phyloP scores from a whole-genome alignment of 1,140 invertebrate genomes.

The Diuraphis noxia region DNA sequence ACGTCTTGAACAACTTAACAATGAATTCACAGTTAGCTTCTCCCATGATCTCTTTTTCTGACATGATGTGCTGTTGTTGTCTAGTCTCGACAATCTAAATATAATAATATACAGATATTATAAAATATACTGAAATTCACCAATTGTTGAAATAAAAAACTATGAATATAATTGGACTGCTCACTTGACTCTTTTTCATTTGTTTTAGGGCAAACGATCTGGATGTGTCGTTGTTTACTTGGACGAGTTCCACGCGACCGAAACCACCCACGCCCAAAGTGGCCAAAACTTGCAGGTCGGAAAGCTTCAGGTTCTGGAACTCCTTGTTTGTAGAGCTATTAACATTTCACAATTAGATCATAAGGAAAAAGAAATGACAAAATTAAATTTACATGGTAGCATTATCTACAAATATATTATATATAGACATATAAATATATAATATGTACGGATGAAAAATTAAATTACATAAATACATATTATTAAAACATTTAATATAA shows the following conservation, averaged over 20 bases:
- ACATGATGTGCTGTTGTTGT: constrained; percentile 99
- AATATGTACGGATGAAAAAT: background rate
- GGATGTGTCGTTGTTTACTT: constrained; percentile 77
- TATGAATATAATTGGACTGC: background rate
- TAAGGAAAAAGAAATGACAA: background rate
- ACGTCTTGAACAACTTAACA: constrained; percentile 94
- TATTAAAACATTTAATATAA: background rate
- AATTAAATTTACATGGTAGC: background rate
- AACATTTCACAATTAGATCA: constrained; percentile 48
- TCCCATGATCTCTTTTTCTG: constrained; percentile 98
- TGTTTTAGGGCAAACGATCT: constrained; percentile 95
- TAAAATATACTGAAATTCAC: background rate
- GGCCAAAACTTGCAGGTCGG: constrained; percentile 84
- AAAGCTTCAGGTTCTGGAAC: constrained; percentile 79
- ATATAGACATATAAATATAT: background rate
- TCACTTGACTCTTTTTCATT: constrained; percentile 89
- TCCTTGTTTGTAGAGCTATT: constrained; percentile 80
- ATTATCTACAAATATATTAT: background rate
- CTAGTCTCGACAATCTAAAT: constrained; percentile 97
- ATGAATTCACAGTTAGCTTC: constrained; percentile 97
- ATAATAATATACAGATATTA: constrained; percentile 63
- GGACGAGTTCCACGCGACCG: constrained; percentile 93
- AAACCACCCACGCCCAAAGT: constrained; percentile 97
- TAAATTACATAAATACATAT: background rate
- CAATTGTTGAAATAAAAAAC: background rate